phyloP scores from a whole-genome alignment of 1,140 invertebrate genomes.

The Chymomyza costata region DNA sequence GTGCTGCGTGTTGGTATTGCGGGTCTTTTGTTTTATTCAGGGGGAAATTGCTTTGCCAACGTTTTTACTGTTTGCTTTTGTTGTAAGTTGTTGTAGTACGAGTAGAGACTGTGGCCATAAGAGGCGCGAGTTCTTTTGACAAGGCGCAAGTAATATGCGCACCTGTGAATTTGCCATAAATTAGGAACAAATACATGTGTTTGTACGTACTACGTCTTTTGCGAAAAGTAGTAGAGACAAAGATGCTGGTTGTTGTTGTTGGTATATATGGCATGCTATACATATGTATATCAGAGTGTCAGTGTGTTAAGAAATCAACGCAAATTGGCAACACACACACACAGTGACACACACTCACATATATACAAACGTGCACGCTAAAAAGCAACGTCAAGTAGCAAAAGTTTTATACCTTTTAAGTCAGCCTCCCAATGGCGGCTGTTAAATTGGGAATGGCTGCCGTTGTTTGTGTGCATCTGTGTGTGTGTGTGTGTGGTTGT shows the following conservation, averaged over 20 bases:
- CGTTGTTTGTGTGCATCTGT: constrained; percentile 7
- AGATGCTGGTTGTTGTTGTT: constrained; percentile 17
- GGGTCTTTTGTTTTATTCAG: constrained; percentile 38
- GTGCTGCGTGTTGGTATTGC: constrained; percentile 48
- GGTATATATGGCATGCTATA: constrained; percentile 15
- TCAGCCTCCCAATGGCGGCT: background rate
- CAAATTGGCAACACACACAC: constrained; percentile 10
- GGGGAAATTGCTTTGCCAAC: constrained; percentile 48
- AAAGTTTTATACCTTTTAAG: background rate
- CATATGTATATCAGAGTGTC: constrained; percentile 12
- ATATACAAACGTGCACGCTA: constrained; percentile 22
- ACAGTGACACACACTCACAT: constrained; percentile 12
- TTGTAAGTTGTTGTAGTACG: constrained; percentile 20
- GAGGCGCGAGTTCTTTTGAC: constrained; percentile 62
- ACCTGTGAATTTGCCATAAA: constrained; percentile 68
- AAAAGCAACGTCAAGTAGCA: constrained; percentile 5
- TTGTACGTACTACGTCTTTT: too few species aligned
- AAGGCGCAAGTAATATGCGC: constrained; percentile 61
- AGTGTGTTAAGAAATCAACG: constrained; percentile 20
- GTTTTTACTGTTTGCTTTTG: constrained; percentile 26
- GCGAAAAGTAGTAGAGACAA: too few species aligned
- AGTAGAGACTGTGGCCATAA: too few species aligned
- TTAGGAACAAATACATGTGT: constrained; percentile 34
- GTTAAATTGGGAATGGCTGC: background rate
- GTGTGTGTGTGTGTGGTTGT: constrained; percentile 10